These are phyloP conservation scores for Calcarius lapponicus DNA, from an alignment of 2,797 vertebrate genomes.

Conservation along the genomic window DNA sequence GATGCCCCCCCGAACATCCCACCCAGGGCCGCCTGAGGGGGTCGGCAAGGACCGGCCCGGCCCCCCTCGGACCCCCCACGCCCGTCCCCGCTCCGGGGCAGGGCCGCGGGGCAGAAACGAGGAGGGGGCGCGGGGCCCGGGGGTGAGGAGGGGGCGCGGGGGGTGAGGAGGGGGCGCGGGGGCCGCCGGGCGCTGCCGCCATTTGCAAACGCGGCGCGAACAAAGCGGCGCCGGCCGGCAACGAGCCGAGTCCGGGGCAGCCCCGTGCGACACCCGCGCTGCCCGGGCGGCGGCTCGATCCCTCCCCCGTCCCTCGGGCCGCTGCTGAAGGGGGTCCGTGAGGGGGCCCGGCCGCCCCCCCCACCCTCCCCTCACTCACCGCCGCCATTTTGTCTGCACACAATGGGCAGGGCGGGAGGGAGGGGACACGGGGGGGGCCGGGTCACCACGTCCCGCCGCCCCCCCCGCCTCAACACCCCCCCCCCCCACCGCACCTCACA, in stretches of 20 bases:
- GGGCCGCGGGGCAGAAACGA: too few relatives aligned
- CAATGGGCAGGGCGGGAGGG: not conserved
- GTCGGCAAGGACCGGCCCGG: accelerated
- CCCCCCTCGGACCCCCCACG: not conserved
- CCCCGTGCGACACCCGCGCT: not conserved
- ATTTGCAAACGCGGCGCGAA: not conserved
- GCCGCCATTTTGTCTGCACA: not conserved
- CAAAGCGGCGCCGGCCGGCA: not conserved
- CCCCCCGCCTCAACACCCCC: not conserved
- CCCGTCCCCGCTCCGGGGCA: not conserved
- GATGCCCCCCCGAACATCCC: not conserved
- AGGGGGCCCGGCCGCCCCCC: not conserved
- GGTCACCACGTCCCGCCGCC: not conserved
- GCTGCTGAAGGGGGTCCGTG: not conserved
- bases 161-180: not conserved
- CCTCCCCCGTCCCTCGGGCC: not conserved
- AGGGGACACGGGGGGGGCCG: not conserved
- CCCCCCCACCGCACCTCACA: not conserved
- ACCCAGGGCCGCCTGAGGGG: not conserved
- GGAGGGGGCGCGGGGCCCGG: not conserved
- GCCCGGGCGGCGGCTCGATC: not conserved
- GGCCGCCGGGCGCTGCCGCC: not conserved
- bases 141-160: not conserved
- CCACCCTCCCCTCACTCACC: not conserved
- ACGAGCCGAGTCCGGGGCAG: not conserved